Conservation (phyloP, 2,113 vertebrate species). For the Stomatorhinus ivindoensis region DNA sequence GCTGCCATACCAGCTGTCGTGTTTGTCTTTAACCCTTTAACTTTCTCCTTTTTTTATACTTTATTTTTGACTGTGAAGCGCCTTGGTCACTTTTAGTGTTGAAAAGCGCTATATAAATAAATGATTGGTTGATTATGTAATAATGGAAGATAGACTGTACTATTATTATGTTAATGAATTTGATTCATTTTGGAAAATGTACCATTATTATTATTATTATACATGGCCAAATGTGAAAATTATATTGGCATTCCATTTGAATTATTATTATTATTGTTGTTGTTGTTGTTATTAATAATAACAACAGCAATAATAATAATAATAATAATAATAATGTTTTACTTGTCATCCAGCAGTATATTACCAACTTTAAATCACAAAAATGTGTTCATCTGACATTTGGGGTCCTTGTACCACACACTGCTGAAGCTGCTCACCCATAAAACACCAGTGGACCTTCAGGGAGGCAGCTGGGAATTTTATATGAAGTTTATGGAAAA, state of each 20-base stretch:
- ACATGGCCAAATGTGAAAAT: neutral
- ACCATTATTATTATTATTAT: neutral
- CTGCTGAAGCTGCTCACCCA: neutral
- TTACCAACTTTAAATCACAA: neutral
- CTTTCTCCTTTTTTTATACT: too few species aligned
- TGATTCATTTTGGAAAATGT: neutral
- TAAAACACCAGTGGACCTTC: neutral
- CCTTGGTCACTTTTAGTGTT: too few species aligned
- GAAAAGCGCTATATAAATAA: too few species aligned
- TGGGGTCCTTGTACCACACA: neutral
- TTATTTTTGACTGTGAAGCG: too few species aligned
- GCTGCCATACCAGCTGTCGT: conserved; percentile 34
- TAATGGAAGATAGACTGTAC: neutral
- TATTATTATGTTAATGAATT: neutral
- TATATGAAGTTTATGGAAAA: conserved; percentile 11
- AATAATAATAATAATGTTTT: neutral
- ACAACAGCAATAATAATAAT: neutral
- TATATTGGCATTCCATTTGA: neutral
- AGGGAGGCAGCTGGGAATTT: neutral
- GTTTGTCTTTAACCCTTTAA: neutral
- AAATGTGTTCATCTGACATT: neutral
- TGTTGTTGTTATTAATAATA: neutral
- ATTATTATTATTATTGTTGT: too few species aligned
- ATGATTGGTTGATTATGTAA: neutral
- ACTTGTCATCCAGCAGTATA: conserved; percentile 8